Conservation (phyloP, 2,797 vertebrate species). For the Mycteria americana region DNA sequence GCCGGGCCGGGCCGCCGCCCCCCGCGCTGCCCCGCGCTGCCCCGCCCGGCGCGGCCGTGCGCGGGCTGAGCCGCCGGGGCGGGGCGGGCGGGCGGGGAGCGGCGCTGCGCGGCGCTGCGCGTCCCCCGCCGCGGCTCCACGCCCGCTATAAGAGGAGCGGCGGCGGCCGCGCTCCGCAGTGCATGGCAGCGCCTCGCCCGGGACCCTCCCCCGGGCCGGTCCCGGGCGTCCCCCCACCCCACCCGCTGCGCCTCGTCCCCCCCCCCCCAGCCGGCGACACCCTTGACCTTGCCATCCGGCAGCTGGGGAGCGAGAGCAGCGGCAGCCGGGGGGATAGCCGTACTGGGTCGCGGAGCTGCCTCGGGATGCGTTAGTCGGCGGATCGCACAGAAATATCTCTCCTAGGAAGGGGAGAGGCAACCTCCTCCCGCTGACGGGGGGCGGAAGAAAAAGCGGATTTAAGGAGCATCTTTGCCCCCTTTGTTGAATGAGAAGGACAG, state of each 20-base stretch:
- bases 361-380: conserved; percentile 8
- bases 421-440: not conserved
- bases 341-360: not conserved
- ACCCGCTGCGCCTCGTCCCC: not conserved
- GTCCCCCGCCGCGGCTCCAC: conserved; percentile 46
- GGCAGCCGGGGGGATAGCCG: not conserved
- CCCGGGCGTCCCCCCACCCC: not conserved
- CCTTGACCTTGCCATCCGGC: conserved; percentile 46
- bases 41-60: not conserved
- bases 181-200: not conserved
- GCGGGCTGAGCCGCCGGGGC: not conserved
- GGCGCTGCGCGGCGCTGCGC: not conserved
- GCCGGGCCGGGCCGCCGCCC: not conserved
- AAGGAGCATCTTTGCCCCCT: conserved; percentile 45
- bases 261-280: not conserved
- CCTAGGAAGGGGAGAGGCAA: not conserved
- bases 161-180: conserved; percentile 26
- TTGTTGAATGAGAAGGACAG: conserved; percentile 72
- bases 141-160: conserved; percentile 45
- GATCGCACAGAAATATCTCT: not conserved
- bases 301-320: not conserved
- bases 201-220: not conserved
- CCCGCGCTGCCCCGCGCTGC: not conserved
- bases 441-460: conserved; percentile 10
- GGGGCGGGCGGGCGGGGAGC: not conserved